A percentile compares a stretch with the other conserved stretches of the same genome.
These are phyloP conservation scores for Schizotus pectinicornis DNA, from an alignment of 2,888 invertebrate species.

Conservation along the genomic window DNA sequence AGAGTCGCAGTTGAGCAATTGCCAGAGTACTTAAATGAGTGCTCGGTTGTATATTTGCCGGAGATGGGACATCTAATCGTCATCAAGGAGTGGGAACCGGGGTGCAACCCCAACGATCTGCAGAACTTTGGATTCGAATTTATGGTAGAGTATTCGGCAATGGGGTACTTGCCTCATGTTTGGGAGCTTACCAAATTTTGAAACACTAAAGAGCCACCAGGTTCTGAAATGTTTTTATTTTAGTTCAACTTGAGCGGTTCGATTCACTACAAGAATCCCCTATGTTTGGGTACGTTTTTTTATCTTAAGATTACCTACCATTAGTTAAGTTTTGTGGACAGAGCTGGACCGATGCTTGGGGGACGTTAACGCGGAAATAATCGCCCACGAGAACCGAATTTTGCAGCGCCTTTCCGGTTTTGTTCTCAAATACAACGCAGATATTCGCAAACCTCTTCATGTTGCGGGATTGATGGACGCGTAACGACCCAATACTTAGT, in stretches of 20 bases:
- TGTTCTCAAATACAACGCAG: constrained; percentile 49
- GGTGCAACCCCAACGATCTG: constrained; percentile 64
- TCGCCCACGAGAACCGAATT: constrained; percentile 79
- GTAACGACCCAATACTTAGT: constrained; percentile 37
- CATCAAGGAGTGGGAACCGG: constrained; percentile 70
- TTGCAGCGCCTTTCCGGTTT: constrained; percentile 59
- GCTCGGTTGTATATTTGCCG: constrained; percentile 73
- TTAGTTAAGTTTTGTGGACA: constrained; percentile 44
- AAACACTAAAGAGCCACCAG: too few species aligned
- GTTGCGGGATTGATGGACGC: constrained; percentile 52
- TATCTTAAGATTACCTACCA: neutral
- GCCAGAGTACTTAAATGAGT: constrained; percentile 70
- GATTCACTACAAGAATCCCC: constrained; percentile 55
- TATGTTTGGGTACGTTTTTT: constrained; percentile 52
- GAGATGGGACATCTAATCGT: constrained; percentile 81
- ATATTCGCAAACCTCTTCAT: constrained; percentile 51
- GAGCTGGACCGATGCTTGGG: constrained; percentile 80
- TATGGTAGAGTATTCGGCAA: constrained; percentile 61
- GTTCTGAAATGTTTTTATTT: constrained; percentile 35
- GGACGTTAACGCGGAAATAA: constrained; percentile 79
- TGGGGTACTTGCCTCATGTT: too few species aligned
- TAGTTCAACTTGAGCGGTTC: constrained; percentile 52
- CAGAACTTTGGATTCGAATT: constrained; percentile 73
- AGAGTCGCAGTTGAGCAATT: constrained; percentile 71
- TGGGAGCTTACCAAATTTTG: too few species aligned